Base-by-base conservation (phyloP, 2,888 invertebrate species). In the Gortyna flavago region DNA sequence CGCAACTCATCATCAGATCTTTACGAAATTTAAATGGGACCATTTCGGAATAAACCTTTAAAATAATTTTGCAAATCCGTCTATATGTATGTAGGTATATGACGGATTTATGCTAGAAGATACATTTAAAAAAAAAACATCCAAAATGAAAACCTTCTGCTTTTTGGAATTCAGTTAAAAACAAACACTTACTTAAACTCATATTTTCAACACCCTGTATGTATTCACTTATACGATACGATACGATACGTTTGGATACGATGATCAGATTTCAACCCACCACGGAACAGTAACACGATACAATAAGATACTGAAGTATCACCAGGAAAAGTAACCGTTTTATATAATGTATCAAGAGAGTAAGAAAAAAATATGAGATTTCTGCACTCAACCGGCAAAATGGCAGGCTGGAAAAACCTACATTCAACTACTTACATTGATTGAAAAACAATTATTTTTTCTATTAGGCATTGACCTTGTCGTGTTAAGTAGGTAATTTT, bases 311-410 rank as follows among this genome's bases (percentile, higher is more conserved):
- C 80, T 87, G 71, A 79, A 72, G 62, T 65, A 25, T 35, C 35
- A 66, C 38, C 44, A 78, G 80, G 75, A 74, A 85, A 67, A 69
- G 41, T 25, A 29, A 71, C 54, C 61, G 54, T 67, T 84, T 72
- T 84, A 86, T 86, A 77, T 80, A 80, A 61, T 64, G 62, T 48
- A 69, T 51, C 61, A 51, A 29, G 67, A 54, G 38, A 64, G 78
- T 68, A 69, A 54, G 77, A 54, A 75, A 76, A 81, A 69, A 77
- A 18, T 66, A 69, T 29, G 54, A 54, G 62, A 62, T 72, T 67
- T 68, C 54, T 65, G 74, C 85, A 81, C 18, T 85, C 72, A 84
- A 85, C 79, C 86, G 77, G 75, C 48, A 84, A 85, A 72, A 79
- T 65, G 29, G n/a, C 5, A 0, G 64, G 21, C 25, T 32, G 3